Evolutionary conservation across 2,113 vertebrate genomes (phyloP).

Genomic region (Corvus moneduloides): DNA sequence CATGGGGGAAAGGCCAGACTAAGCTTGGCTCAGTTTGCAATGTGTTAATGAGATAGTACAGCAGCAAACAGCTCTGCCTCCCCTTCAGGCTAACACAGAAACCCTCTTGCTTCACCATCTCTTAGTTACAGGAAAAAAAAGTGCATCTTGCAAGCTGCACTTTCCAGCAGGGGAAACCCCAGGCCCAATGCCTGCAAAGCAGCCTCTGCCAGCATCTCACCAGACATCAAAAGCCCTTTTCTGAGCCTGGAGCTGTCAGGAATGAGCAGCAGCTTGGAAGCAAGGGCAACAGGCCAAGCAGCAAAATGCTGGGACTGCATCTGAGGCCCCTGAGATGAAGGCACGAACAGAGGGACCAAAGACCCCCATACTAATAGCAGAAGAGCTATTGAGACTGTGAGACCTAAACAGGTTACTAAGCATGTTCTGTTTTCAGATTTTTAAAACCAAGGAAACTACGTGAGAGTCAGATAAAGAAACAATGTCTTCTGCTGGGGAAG

Average conservation of each 20-base stretch:
- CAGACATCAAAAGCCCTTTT: slow-evolving; percentile 29
- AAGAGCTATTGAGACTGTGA: background rate
- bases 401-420: background rate
- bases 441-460: background rate
- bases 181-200: background rate
- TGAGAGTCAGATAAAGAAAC: background rate
- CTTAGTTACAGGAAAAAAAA: background rate
- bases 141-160: background rate
- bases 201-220: slow-evolving; percentile 8
- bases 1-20: background rate
- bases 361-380: background rate
- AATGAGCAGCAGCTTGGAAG: background rate
- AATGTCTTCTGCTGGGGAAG: background rate
- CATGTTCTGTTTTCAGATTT: background rate
- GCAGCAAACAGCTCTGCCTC: background rate
- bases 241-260: background rate
- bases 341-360: background rate
- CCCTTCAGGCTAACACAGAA: slow-evolving; percentile 27
- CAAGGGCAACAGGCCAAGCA: background rate
- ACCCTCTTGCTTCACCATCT: background rate
- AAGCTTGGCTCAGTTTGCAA: background rate
- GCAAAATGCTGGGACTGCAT: background rate
- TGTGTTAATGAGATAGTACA: background rate
- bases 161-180: background rate
- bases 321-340: background rate